Conservation (phyloP, 2,113 vertebrate genomes). For the Aspiorhynchus laticeps region DNA sequence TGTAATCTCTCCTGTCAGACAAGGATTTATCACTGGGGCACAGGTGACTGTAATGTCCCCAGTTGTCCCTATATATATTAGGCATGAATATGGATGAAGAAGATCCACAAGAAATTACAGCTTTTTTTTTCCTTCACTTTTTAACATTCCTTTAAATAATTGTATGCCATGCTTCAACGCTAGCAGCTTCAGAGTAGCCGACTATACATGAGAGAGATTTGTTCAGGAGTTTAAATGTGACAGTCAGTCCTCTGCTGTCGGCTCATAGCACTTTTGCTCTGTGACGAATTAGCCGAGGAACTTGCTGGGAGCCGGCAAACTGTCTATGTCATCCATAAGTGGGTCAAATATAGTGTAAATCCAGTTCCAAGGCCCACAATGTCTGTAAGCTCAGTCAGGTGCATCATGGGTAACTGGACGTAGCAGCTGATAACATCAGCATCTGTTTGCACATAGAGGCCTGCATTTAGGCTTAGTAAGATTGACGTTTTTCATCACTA, state of each 20-base stretch:
- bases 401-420: slow-evolving; percentile 29
- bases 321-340: neutral
- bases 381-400: neutral
- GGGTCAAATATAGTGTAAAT: slow-evolving; percentile 16
- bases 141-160: neutral
- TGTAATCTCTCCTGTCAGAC: neutral
- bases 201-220: neutral
- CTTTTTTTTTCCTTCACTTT: neutral
- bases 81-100: neutral
- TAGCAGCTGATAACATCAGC: neutral
- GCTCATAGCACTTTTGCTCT: neutral
- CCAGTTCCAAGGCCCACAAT: neutral
- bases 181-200: neutral
- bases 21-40: neutral
- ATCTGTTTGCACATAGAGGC: neutral
- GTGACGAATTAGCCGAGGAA: neutral
- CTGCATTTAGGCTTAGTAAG: neutral
- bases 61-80: neutral
- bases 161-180: neutral
- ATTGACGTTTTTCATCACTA: neutral
- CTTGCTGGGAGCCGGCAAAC: neutral
- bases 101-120: neutral
- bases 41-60: neutral
- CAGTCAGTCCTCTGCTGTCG: neutral
- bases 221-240: neutral